These are phyloP conservation scores for Drosophila baimaii DNA, from an alignment of 1,140 invertebrate genomes.

Conservation along the genomic window DNA sequence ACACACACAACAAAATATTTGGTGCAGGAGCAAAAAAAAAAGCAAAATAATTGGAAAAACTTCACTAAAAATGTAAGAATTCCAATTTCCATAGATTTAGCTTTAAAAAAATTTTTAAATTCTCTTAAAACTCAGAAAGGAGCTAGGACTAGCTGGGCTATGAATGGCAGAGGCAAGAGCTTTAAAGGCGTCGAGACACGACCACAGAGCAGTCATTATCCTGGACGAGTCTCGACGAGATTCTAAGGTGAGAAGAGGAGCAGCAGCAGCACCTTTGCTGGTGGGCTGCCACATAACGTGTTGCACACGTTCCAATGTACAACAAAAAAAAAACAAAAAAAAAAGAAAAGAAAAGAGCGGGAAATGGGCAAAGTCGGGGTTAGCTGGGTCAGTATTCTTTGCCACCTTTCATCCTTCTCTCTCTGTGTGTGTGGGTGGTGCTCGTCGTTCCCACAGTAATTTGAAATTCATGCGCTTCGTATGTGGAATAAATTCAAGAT, in stretches of 20 bases:
- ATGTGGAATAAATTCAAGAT: constrained; percentile 84
- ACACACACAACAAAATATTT: too few species aligned
- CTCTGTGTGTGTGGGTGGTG: constrained; percentile 16
- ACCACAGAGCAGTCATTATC: constrained; percentile 68
- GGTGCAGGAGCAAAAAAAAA: too few species aligned
- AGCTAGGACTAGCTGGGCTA: background rate
- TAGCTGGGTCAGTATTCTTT: constrained; percentile 38
- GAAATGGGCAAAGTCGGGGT: constrained; percentile 1
- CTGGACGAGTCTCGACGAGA: constrained; percentile 9
- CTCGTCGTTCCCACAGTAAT: constrained; percentile 76
- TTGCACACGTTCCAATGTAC: constrained; percentile 66
- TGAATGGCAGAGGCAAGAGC: background rate
- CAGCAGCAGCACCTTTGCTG: constrained; percentile 21
- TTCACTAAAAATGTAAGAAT: background rate
- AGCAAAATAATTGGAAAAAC: constrained; percentile 2
- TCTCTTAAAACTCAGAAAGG: constrained; percentile 2
- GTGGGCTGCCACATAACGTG: constrained; percentile 58
- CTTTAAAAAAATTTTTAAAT: too few species aligned
- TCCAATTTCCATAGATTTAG: too few species aligned
- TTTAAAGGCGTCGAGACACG: constrained; percentile 49
- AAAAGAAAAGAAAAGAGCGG: constrained; percentile 5
- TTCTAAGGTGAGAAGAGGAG: constrained; percentile 7
- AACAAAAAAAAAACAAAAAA: constrained; percentile 5
- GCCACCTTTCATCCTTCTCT: constrained; percentile 11
- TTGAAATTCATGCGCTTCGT: constrained; percentile 84